A percentile compares a stretch with the other conserved stretches of the same genome.
Evolutionary conservation across 2,797 vertebrate species (phyloP).

Genomic region (Orientallactaga sibirica): DNA sequence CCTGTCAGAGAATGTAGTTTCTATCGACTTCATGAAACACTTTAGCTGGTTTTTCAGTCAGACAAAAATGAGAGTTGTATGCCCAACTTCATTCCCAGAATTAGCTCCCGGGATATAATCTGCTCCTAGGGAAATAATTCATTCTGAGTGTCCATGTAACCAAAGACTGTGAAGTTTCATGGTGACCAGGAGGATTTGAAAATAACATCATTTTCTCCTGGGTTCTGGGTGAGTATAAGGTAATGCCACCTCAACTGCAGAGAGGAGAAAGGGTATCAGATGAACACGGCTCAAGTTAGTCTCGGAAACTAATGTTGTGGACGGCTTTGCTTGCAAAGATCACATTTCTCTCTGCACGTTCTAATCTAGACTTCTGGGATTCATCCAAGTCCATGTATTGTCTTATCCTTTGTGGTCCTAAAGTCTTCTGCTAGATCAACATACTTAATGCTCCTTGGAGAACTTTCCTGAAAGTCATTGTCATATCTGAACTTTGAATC

Average conservation of each 20-base stretch:
- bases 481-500: background rate
- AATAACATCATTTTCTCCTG: too few relatives aligned
- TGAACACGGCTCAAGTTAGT: background rate
- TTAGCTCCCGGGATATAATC: background rate
- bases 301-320: background rate
- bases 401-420: background rate
- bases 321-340: background rate
- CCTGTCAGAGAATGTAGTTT: background rate
- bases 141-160: background rate
- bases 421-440: background rate
- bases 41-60: background rate
- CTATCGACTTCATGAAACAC: constrained; percentile 22
- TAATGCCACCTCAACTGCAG: too few relatives aligned
- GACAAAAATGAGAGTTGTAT: background rate
- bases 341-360: background rate
- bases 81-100: background rate
- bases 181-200: background rate
- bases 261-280: background rate
- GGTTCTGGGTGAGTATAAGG: too few relatives aligned
- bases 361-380: background rate
- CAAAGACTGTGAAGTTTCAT: background rate
- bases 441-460: background rate
- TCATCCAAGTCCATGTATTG: background rate
- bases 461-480: background rate
- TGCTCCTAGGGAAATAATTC: background rate